phyloP scores from a whole-genome alignment of 2,888 invertebrate genomes.

The Resseliella maxima region DNA sequence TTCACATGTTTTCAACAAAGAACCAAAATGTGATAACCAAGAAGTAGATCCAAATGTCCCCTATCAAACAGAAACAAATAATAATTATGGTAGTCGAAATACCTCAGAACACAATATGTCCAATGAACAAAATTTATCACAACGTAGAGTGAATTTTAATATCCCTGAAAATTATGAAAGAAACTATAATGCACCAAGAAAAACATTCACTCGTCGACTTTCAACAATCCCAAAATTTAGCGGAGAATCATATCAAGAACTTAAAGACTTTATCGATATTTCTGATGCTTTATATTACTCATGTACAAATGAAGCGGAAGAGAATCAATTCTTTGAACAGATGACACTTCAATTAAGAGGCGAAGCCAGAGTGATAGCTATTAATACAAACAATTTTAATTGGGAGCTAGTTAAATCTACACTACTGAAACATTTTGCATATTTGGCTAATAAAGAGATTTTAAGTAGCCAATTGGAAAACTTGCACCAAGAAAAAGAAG shows the following conservation, averaged over 20 bases:
- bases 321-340: neutral
- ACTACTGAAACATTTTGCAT: neutral
- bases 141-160: too few species aligned
- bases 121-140: too few species aligned
- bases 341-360: neutral
- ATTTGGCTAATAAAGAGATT: neutral
- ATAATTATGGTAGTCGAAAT: too few species aligned
- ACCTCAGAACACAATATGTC: too few species aligned
- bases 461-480: neutral
- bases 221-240: neutral
- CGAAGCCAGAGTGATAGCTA: neutral
- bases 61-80: too few species aligned
- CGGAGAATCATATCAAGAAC: neutral
- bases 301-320: neutral
- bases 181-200: too few species aligned
- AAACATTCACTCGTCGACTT: too few species aligned
- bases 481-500: neutral
- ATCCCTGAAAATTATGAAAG: too few species aligned
- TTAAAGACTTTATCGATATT: neutral
- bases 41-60: too few species aligned
- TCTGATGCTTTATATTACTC: neutral
- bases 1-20: too few species aligned
- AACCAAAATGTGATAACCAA: too few species aligned
- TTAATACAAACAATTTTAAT: neutral
- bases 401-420: neutral